Evolutionary conservation across 1,140 invertebrate species (phyloP).

Genomic region (Lasioglossum baleicum): DNA sequence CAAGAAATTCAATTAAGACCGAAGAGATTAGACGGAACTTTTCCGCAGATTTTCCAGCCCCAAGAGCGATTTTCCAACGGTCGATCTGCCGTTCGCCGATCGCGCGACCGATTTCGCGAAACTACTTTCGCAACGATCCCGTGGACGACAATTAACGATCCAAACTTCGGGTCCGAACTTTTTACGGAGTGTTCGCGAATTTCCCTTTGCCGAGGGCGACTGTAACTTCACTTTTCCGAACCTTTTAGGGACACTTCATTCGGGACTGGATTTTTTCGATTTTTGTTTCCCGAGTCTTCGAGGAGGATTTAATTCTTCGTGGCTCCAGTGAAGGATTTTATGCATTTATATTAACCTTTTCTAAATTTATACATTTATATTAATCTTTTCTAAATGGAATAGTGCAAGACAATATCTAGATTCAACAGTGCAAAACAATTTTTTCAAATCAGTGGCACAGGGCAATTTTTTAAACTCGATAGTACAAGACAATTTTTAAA

Average conservation of each 20-base stretch:
- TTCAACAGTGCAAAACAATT: too few species aligned
- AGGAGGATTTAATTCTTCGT: too few species aligned
- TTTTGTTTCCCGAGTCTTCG: too few species aligned
- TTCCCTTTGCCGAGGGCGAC: not conserved
- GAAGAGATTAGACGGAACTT: slow-evolving; percentile 60
- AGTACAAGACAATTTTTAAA: too few species aligned
- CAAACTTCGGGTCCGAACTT: slow-evolving; percentile 41
- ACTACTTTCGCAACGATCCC: slow-evolving; percentile 22
- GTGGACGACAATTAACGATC: slow-evolving; percentile 44
- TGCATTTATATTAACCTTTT: too few species aligned
- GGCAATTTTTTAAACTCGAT: too few species aligned
- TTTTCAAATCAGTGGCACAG: too few species aligned
- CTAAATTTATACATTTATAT: too few species aligned
- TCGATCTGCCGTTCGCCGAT: slow-evolving; percentile 23
- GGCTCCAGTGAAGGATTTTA: too few species aligned
- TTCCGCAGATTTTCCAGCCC: slow-evolving; percentile 38
- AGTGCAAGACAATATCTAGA: too few species aligned
- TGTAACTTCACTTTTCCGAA: not conserved
- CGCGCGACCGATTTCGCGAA: slow-evolving; percentile 35
- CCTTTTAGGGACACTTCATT: not conserved
- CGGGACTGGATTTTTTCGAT: too few species aligned
- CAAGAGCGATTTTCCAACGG: slow-evolving; percentile 2
- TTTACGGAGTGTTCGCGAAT: slow-evolving; percentile 14
- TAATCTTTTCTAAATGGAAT: too few species aligned
- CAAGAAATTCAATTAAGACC: slow-evolving; percentile 64